phyloP scores from a whole-genome alignment of 2,113 vertebrate genomes.

The Vombatus ursinus region DNA sequence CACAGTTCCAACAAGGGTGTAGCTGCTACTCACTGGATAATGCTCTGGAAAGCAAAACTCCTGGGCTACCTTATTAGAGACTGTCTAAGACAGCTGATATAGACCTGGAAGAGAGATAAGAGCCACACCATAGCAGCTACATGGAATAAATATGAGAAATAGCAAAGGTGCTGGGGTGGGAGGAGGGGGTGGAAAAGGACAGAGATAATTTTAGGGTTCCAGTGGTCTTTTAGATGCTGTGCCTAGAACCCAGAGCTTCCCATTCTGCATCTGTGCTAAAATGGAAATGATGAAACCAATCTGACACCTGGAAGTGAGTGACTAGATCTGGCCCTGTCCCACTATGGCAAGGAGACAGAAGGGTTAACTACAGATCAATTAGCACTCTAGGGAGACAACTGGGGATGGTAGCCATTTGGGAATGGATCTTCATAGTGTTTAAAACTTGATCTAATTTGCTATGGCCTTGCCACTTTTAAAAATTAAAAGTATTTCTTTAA shows the following conservation, averaged over 20 bases:
- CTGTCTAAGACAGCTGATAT: neutral
- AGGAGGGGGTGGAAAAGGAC: neutral
- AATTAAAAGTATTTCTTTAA: neutral
- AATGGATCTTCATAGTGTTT: neutral
- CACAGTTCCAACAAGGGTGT: neutral
- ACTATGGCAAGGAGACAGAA: neutral
- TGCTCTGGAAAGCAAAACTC: neutral
- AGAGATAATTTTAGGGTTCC: neutral
- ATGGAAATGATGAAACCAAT: neutral
- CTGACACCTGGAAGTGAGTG: neutral
- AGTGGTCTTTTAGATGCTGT: neutral
- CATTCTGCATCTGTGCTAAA: neutral
- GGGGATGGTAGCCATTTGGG: neutral
- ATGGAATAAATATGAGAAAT: neutral
- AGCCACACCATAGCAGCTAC: neutral
- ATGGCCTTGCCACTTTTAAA: neutral
- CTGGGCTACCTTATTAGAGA: neutral
- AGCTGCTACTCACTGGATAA: neutral
- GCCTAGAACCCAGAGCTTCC: neutral
- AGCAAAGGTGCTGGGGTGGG: neutral
- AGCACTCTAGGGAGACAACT: neutral
- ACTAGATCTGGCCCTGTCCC: neutral
- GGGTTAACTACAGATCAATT: neutral
- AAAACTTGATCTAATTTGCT: neutral
- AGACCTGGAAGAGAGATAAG: neutral